A percentile compares a stretch with the other conserved stretches of the same genome.
Evolutionary conservation across 30 jellyfish, hydroid and myxozoan species (phyloP).

Genomic region (Clytia hemisphaerica): DNA sequence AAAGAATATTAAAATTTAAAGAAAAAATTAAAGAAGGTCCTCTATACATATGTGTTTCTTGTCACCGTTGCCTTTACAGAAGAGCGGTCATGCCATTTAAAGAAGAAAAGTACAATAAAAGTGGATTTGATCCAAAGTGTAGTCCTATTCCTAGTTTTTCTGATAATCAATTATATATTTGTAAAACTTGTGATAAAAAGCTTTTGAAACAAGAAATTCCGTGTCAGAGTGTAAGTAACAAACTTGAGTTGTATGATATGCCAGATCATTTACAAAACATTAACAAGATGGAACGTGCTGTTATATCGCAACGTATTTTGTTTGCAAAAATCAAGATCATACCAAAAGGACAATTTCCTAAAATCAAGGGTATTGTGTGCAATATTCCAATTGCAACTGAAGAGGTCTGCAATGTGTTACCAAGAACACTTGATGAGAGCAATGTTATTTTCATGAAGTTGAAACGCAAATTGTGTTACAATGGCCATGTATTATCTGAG

Average conservation of each 20-base stretch:
- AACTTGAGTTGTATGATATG: background rate
- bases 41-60: slow-evolving; percentile 18
- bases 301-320: slow-evolving; percentile 13
- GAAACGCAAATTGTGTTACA: slow-evolving; percentile 5
- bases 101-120: background rate
- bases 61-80: slow-evolving; percentile 20
- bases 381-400: slow-evolving; percentile 12
- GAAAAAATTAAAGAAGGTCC: slow-evolving; percentile 13
- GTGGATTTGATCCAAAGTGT: background rate
- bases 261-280: background rate
- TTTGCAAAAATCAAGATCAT: slow-evolving; percentile 7
- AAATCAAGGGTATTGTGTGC: slow-evolving; percentile 19
- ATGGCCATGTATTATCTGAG: slow-evolving; percentile 24
- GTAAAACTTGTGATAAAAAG: slow-evolving; percentile 20
- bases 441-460: slow-evolving; percentile 11
- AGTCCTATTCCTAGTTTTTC: too few species aligned
- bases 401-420: background rate
- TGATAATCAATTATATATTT: background rate
- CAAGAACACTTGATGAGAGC: background rate
- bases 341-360: slow-evolving; percentile 30
- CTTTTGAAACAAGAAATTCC: slow-evolving; percentile 17
- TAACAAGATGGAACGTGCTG: background rate
- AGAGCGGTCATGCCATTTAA: slow-evolving; percentile 14
- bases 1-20: background rate
- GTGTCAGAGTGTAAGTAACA: slow-evolving; percentile 15